Evolutionary conservation across 2,888 invertebrate genomes (phyloP).

Genomic region (Isoperla grammatica): DNA sequence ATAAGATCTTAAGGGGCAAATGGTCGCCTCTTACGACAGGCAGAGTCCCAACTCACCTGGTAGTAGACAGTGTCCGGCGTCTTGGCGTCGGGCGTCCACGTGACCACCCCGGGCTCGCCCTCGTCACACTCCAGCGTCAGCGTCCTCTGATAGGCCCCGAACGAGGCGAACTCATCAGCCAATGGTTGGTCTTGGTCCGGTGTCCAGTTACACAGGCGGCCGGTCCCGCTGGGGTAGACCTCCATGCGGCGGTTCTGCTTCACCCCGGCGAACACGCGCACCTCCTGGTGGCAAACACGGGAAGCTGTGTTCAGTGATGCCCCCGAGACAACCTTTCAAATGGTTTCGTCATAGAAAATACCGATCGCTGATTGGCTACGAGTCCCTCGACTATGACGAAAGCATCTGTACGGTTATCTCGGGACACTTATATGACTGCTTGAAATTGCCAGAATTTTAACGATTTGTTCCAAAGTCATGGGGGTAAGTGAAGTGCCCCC

Average conservation of each 20-base stretch:
- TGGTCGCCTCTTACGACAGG: too few relatives aligned
- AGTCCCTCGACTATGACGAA: too few relatives aligned
- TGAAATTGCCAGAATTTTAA: too few relatives aligned
- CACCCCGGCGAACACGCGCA: constrained; percentile 78
- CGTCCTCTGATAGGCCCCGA: constrained; percentile 84
- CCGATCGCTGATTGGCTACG: too few relatives aligned
- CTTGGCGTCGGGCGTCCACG: constrained; percentile 79
- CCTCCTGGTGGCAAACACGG: constrained; percentile 51
- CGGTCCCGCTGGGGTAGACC: constrained; percentile 67
- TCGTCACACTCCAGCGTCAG: constrained; percentile 76
- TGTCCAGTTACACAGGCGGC: constrained; percentile 84
- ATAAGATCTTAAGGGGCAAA: too few relatives aligned
- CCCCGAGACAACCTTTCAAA: too few relatives aligned
- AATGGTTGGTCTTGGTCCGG: constrained; percentile 64
- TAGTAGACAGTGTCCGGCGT: constrained; percentile 92
- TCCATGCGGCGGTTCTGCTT: constrained; percentile 62
- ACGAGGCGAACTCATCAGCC: constrained; percentile 78
- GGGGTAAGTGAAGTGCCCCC: too few relatives aligned
- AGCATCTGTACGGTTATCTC: too few relatives aligned
- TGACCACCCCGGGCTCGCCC: constrained; percentile 77
- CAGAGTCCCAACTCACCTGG: constrained; percentile 70
- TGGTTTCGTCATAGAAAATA: too few relatives aligned
- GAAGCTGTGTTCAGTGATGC: too few relatives aligned
- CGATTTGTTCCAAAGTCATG: too few relatives aligned
- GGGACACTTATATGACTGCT: too few relatives aligned